Base-by-base conservation (phyloP, 2,888 invertebrate species). In the Lasioglossum vierecki region DNA sequence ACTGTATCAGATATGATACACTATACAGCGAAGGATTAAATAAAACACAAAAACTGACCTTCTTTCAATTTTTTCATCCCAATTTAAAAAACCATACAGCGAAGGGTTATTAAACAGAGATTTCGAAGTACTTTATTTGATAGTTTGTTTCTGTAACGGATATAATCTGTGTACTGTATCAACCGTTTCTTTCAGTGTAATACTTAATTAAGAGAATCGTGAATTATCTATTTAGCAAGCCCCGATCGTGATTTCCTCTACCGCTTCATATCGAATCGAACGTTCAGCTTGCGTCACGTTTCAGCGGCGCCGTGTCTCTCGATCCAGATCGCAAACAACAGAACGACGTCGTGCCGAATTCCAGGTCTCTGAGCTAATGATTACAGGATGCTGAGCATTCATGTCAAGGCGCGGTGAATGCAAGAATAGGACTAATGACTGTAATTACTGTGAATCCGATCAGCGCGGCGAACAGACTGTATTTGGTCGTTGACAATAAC, bases 271-370 rank as follows among this genome's bases (percentile, higher is more conserved):
- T 68, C 11, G 13, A 39, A 73, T 11, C 22, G 6, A 9, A 22
- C 9, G 18, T 68, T 30, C 39, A 8, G 26, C n/a, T 75, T 44
- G 53, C 71, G 72, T 60, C 75, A 53, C 4, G 6, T 35, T 26
- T 35, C 39, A 0, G 66, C 5, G 3, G n/a, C 35, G 66, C 5
- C 68, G 53, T 49, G 22, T 53, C 68, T 76, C 80, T 4, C 70
- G 77, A 90, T 88, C 68, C 71, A 66, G 88, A 89, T 90, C 89
- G 86, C 15, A 86, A 83, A 44, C 88, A 41, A 60, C 39, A n/a
- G 53, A n/a, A 82, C 80, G 74, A 82, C 71, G 80, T 9, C 46
- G 80, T 63, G 30, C n/a, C 5, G 82, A 79, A 77, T 87, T 85
- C 85, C 80, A 74, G 26, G 30, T 53, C 30, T 77, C 0, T 8